Evolutionary conservation across 2,797 vertebrate species (phyloP), one percentile per base, ranked within the genome.

Genomic region (Acrocephalus scirpaceus): DNA sequence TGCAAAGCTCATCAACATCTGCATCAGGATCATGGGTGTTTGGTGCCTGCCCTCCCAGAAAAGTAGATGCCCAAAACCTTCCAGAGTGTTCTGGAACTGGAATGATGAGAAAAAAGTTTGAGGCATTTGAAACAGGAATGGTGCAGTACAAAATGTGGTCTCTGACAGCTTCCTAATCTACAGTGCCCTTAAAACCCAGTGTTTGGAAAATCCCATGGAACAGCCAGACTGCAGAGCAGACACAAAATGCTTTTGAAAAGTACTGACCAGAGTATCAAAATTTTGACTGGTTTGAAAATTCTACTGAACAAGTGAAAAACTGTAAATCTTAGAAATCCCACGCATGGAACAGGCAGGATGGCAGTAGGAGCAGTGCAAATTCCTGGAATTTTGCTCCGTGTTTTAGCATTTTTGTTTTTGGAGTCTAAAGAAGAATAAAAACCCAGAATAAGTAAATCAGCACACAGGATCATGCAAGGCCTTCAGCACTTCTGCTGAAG

Each of bases 211-310:
- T 53, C 86, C 20, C 32, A 4, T 6, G 32, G 74, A 69, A 72
- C 75, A 95, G 44, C 74, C 86, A 76, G 75, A 27, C 83, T 79
- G 95, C 84, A 73, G 71, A 54, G 74, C 73, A 82, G 86, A 66
- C 90, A 96, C 54, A 96, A 96, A 96, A 97, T 6, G 67, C 32
- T 87, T 53, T 75, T 78, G 73, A 70, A 51, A 86, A 94, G 88
- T 94, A 88, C 88, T 88, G 82, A 95, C 44, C 19, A 90, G 50
- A 86, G 86, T 97, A 97, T 93, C 95, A 98, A 98, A 97, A 90
- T 79, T 64, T 76, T 10, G 1, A 71, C 29, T 32, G 50, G 44
- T 83, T 74, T 74, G 90, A 95, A 96, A 90, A 91, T 74, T 91
- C 94, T 32, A 77, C 16, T 13, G 47, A 89, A 93, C 44, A 21